These are phyloP conservation scores for Varecia variegata DNA, from an alignment of 2,797 vertebrate genomes.

Conservation along the genomic window DNA sequence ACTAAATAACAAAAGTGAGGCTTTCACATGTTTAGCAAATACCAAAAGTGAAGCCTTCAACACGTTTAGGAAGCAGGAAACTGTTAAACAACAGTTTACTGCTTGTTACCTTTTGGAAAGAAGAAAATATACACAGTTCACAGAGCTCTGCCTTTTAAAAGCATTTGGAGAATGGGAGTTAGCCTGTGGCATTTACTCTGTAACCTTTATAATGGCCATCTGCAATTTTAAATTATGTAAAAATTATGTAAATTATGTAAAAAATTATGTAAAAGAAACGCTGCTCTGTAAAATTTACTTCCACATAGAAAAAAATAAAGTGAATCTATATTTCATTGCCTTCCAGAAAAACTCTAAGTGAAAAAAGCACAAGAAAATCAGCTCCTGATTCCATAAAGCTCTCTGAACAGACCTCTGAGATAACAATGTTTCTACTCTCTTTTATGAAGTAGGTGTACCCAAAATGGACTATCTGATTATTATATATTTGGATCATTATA, in stretches of 20 bases:
- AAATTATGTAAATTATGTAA: constrained; percentile 76
- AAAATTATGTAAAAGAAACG: constrained; percentile 77
- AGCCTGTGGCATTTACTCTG: constrained; percentile 74
- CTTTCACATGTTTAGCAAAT: constrained; percentile 74
- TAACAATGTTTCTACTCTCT: constrained; percentile 55
- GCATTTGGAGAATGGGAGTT: constrained; percentile 65
- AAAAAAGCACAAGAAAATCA: neutral
- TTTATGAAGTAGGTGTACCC: constrained; percentile 40
- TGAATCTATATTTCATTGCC: constrained; percentile 68
- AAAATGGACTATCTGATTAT: neutral
- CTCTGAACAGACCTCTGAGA: constrained; percentile 55
- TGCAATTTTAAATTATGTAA: constrained; percentile 75
- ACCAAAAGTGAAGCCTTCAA: constrained; percentile 72
- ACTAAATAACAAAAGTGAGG: constrained; percentile 79
- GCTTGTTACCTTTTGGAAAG: constrained; percentile 72
- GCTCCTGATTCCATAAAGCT: constrained; percentile 21
- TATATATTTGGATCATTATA: constrained; percentile 3
- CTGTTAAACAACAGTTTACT: constrained; percentile 60
- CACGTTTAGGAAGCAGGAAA: constrained; percentile 46
- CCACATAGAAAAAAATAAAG: constrained; percentile 65
- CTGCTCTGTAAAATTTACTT: constrained; percentile 70
- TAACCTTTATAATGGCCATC: constrained; percentile 74
- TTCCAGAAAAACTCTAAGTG: constrained; percentile 35
- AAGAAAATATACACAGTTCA: constrained; percentile 59
- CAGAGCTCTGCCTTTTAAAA: constrained; percentile 53